phyloP scores from a whole-genome alignment of 2,113 vertebrate genomes.

The Percina caprodes region DNA sequence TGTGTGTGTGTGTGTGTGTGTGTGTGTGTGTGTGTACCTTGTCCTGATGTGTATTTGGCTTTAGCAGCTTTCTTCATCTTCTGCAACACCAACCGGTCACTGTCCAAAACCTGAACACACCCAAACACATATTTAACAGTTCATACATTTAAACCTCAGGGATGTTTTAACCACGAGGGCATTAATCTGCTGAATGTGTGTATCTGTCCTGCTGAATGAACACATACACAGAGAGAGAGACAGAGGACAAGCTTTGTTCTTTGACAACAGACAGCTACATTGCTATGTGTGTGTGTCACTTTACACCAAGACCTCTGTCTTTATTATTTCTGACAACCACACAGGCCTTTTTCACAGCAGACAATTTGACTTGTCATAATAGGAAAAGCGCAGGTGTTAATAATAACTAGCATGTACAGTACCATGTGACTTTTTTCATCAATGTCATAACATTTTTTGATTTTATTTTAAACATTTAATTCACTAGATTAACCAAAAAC shows the following conservation, averaged over 20 bases:
- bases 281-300: slow-evolving; percentile 37
- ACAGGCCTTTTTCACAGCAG: background rate
- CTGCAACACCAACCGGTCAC: slow-evolving; percentile 73
- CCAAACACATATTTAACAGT: slow-evolving; percentile 9
- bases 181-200: slow-evolving; percentile 30
- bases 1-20: background rate
- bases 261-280: slow-evolving; percentile 32
- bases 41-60: slow-evolving; percentile 75
- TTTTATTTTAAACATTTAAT: background rate
- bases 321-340: background rate
- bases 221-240: slow-evolving; percentile 27
- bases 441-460: background rate
- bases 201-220: slow-evolving; percentile 1
- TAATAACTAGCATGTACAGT: background rate
- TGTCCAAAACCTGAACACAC: slow-evolving; percentile 66
- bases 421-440: background rate
- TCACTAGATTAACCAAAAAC: background rate
- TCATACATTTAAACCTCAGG: background rate
- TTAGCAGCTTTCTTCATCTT: slow-evolving; percentile 81
- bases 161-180: background rate
- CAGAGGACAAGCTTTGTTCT: slow-evolving; percentile 57
- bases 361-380: background rate
- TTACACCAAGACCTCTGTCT: background rate
- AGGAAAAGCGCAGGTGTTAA: background rate
- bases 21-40: slow-evolving; percentile 56